These are phyloP conservation scores for Euleptes europaea DNA, from an alignment of 2,113 vertebrate species.

Conservation along the genomic window DNA sequence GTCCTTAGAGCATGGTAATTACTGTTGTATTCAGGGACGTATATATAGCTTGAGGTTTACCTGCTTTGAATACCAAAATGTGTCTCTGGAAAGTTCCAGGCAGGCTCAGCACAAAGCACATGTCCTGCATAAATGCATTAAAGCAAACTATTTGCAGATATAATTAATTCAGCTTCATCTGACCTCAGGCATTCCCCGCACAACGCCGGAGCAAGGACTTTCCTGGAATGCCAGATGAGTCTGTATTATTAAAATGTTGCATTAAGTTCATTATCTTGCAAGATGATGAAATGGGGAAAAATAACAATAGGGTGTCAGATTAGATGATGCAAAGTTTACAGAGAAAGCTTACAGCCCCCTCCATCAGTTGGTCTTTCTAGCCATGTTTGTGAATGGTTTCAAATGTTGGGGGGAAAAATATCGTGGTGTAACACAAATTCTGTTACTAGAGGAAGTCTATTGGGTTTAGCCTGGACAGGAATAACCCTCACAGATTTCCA, in stretches of 20 bases:
- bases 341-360: slow-evolving; percentile 18
- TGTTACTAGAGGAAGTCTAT: background rate
- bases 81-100: slow-evolving; percentile 40
- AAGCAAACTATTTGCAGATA: slow-evolving; percentile 48
- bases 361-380: background rate
- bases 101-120: background rate
- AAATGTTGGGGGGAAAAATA: background rate
- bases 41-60: slow-evolving; percentile 57
- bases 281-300: background rate
- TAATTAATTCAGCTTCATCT: slow-evolving; percentile 51
- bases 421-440: background rate
- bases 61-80: slow-evolving; percentile 58
- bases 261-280: slow-evolving; percentile 15
- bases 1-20: slow-evolving; percentile 63
- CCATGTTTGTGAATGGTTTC: background rate
- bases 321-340: slow-evolving; percentile 5
- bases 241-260: slow-evolving; percentile 21
- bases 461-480: background rate
- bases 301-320: slow-evolving; percentile 22
- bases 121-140: slow-evolving; percentile 20
- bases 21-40: slow-evolving; percentile 51
- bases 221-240: background rate
- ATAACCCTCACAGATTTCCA: background rate
- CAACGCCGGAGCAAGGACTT: background rate
- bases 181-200: slow-evolving; percentile 32